Base-by-base conservation (phyloP, 2,888 invertebrate species). In the Tachina grossa region DNA sequence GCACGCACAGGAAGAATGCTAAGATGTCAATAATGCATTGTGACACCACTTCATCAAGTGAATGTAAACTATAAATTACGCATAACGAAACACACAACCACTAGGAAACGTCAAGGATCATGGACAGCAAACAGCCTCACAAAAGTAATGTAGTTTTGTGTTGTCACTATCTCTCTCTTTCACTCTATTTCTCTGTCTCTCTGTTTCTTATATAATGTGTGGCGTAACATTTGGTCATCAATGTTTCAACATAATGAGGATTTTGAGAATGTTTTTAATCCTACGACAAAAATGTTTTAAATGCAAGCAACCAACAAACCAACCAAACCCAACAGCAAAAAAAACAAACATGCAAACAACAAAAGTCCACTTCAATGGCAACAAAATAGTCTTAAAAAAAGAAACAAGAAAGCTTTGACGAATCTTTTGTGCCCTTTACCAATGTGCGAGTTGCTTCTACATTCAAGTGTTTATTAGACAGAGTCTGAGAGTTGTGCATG, bases 51-150 rank as follows among this genome's bases (percentile, higher is more conserved):
- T 88, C 88, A 88, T 88, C 88, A 88, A 87, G 90, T 88, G 88
- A 83, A 86, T 87, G 84, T 89, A 89, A 91, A 90, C 91, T 89
- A 91, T 91, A 91, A 91, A 91, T 91, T 91, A 91, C 91, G 90
- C 91, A 91, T 79, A 91, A 91, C 90, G 90, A 89, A 89, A 88
- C 51, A 89, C 89, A 39, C 65, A 75, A 76, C 65, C 85, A 81
- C 69, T 63, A 76, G 79, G 53, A 78, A 55, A 78, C 16, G 69
- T 53, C 57, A 63, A 83, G 77, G 77, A 83, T 77, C 65, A 72
- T 83, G 65, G 57, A 71, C 22, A 63, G 74, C 49, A 53, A 75
- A 68, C 68, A 68, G 68, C 51, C 59, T 71, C 39, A 82, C 68
- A 71, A 59, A 71, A 75, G 75, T 75, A 72, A 71, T 82, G 61